Conservation (phyloP, 1,140 invertebrate species). For the Aphelenchoides avenae region DNA sequence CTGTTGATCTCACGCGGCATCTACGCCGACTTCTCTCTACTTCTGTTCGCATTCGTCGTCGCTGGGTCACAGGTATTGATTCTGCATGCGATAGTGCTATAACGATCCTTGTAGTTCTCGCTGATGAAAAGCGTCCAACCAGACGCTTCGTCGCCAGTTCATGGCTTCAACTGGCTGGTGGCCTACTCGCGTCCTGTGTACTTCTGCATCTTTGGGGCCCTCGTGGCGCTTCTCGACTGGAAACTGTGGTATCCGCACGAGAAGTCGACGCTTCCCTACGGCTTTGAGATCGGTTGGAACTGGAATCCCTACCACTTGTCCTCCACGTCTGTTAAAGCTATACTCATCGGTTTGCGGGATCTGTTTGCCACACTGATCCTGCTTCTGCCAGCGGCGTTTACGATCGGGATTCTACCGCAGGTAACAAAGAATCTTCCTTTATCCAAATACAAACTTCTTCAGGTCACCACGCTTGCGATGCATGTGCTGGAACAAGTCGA, state of each 20-base stretch:
- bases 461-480: conserved; percentile 93
- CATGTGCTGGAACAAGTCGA: conserved; percentile 91
- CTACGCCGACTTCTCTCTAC: conserved; percentile 84
- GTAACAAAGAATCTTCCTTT: too few species aligned
- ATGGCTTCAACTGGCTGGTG: conserved; percentile 86
- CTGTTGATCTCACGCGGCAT: conserved; percentile 76
- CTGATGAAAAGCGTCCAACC: conserved; percentile 96
- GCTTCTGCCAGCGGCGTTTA: conserved; percentile 62
- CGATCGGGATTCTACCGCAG: conserved; percentile 64
- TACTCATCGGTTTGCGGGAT: conserved; percentile 45
- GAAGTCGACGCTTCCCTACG: too few species aligned
- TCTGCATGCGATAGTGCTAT: conserved; percentile 17
- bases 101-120: conserved; percentile 78
- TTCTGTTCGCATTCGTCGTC: conserved; percentile 92
- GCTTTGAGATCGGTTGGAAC: conserved; percentile 49
- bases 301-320: conserved; percentile 38
- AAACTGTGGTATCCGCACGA: background rate
- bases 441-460: too few species aligned
- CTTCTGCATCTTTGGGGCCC: conserved; percentile 77
- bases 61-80: conserved; percentile 66
- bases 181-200: conserved; percentile 87
- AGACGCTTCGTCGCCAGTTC: conserved; percentile 89
- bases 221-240: conserved; percentile 70
- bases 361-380: conserved; percentile 60
- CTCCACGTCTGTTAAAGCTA: background rate